Percentiles rank a stretch among this genome's conserved stretches.
These are phyloP conservation scores for Chaenogobius annularis DNA, from an alignment of 2,113 vertebrate genomes.

Conservation along the genomic window DNA sequence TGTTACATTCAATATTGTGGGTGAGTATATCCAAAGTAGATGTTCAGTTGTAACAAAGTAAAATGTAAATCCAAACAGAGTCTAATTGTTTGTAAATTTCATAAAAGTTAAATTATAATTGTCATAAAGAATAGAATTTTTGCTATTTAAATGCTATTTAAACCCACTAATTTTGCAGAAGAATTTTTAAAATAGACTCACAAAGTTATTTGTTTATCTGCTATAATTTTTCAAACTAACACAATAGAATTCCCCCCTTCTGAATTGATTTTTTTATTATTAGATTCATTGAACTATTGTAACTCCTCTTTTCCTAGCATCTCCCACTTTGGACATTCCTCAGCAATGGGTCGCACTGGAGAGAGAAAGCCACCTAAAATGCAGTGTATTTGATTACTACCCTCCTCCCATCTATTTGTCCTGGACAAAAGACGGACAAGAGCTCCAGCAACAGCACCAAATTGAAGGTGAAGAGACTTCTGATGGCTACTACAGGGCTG, in stretches of 20 bases:
- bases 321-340: conserved; percentile 62
- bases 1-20: conserved; percentile 61
- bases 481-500: conserved; percentile 63
- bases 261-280: not conserved
- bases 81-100: too few species aligned
- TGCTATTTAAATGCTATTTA: too few species aligned
- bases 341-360: conserved; percentile 64
- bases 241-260: not conserved
- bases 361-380: conserved; percentile 55
- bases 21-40: conserved; percentile 47
- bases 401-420: conserved; percentile 73
- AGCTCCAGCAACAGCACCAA: conserved; percentile 32
- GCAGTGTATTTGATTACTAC: conserved; percentile 66
- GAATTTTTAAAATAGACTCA: too few species aligned
- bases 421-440: conserved; percentile 67
- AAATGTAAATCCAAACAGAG: not conserved
- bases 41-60: not conserved
- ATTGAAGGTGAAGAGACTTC: conserved; percentile 44
- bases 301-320: conserved; percentile 15
- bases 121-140: too few species aligned
- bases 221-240: not conserved
- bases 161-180: too few species aligned
- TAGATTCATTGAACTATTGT: not conserved
- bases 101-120: not conserved
- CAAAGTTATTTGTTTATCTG: not conserved